Base-by-base conservation (phyloP, 2,888 invertebrate species). In the Agonopterix alstromeriana region DNA sequence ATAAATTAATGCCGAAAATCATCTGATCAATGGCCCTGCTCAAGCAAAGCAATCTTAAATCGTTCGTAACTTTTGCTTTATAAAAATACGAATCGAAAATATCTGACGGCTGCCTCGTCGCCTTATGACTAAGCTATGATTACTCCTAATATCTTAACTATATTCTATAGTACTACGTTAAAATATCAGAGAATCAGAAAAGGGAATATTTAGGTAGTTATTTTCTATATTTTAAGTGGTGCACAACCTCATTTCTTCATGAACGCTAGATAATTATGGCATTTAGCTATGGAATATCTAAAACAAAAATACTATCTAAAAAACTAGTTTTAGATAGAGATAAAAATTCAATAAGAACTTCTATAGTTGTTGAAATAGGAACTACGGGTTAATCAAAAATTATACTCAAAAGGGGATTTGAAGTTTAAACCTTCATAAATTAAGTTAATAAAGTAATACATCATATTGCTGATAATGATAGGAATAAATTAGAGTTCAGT, bases 71-170 rank as follows among this genome's bases (percentile, higher is more conserved):
- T 82, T 27, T 85, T 85, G 84, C 81, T 82, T 83, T 86, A 86
- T 85, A 86, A 87, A 88, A 87, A 88, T 85, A 87, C 87, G 85
- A 87, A 86, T 88, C 83, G 84, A 87, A 87, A 88, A 86, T 87
- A 86, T 84, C 70, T 82, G 83, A 87, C 87, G 81, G 80, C 81
- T 70, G 82, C 82, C 43, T 68, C 72, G 81, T 77, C 85, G 74
- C 76, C 82, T 85, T 82, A 83, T 73, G 67, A 68, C 78, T 83
- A 88, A 86, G 85, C 88, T 88, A 87, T 78, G 60, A 74, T 82
- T 82, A 85, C 65, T 78, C 58, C 81, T 84, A 27, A 84, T 67
- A 58, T 63, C 85, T 86, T 87, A 84, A 61, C 78, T 82, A 82
- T 77, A 60, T 73, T 77, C 83, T 82, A 82, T 70, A 57, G 55